Percentiles rank a stretch among this genome's conserved stretches.
Evolutionary conservation across 1,140 invertebrate genomes (phyloP).

Genomic region (Drosophila repletoides): DNA sequence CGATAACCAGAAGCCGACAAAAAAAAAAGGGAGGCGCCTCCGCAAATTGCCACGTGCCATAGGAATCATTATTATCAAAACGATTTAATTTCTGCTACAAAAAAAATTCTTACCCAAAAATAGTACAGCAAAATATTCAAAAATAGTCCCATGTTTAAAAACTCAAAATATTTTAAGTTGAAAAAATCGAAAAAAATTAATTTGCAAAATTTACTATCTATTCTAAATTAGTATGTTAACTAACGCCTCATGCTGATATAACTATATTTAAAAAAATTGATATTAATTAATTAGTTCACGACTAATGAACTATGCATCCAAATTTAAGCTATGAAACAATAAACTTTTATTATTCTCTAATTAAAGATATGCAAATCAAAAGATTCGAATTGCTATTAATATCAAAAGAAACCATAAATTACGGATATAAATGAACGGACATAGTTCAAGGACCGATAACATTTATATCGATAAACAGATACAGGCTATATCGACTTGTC

Average conservation of each 20-base stretch:
- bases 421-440: too few relatives aligned
- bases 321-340: not conserved
- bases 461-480: too few relatives aligned
- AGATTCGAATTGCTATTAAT: conserved; percentile 2
- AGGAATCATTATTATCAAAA: not conserved
- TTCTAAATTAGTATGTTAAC: conserved; percentile 1
- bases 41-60: not conserved
- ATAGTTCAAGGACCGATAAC: too few relatives aligned
- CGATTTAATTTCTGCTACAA: not conserved
- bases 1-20: conserved; percentile 46
- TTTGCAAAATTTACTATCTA: not conserved
- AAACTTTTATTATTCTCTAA: conserved; percentile 1
- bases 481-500: too few relatives aligned
- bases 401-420: not conserved
- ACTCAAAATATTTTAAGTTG: too few relatives aligned
- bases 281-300: conserved; percentile 8
- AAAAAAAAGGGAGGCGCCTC: conserved; percentile 11
- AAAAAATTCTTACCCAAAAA: not conserved
- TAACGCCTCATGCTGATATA: not conserved
- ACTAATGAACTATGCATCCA: not conserved
- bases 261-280: too few relatives aligned
- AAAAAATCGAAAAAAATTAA: too few relatives aligned
- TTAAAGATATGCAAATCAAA: not conserved
- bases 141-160: too few relatives aligned
- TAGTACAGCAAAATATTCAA: not conserved